Base-by-base conservation (phyloP, 2,888 invertebrate genomes). In the Drosophila falleni region DNA sequence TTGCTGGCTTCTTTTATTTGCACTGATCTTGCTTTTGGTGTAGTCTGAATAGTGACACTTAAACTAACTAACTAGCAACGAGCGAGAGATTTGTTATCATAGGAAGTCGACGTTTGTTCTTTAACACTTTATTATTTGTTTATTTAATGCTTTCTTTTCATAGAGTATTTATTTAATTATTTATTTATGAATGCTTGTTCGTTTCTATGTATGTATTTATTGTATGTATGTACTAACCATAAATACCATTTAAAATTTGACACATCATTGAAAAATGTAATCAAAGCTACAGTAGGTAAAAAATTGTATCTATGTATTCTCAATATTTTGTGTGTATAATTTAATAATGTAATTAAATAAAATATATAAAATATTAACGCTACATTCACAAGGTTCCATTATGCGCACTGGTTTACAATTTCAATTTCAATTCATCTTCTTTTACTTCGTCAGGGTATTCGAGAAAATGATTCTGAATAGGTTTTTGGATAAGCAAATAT, bases 221-320 rank as follows among this genome's bases (percentile, higher is more conserved):
- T 71, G 19, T 31, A 16, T 60, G 53, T 69, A 58, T 66, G 23
- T 23, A 23, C 83, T 82, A 88, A 70, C 62, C 71, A 63, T 68
- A 73, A 79, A 82, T 87, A 89, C 76, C 87, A 70, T 86, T 88
- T 87, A 86, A 87, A 87, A 87, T 87, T 87, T 87, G 86, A 87
- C 86, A 87, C 86, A 87, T 89, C 73, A 83, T 89, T 88, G 74
- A 89, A 89, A 85, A 85, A 85, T 89, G 84, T 85, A 85, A 85
- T 85, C 89, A 85, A 89, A 85, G 84, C 89, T 85, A 85, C 89
- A 69, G 80, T 85, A 85, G 87, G 84, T 85, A 89, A 87, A 84
- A 85, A 85, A 85, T 74, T 85, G 65, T 89, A 76, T 87, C 87
- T 84, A 89, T 81, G 64, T 73, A 70, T 66, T 9, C 9, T 84